These are phyloP conservation scores for Dasypogon diadema DNA, from an alignment of 2,888 invertebrate genomes.

Conservation along the genomic window DNA sequence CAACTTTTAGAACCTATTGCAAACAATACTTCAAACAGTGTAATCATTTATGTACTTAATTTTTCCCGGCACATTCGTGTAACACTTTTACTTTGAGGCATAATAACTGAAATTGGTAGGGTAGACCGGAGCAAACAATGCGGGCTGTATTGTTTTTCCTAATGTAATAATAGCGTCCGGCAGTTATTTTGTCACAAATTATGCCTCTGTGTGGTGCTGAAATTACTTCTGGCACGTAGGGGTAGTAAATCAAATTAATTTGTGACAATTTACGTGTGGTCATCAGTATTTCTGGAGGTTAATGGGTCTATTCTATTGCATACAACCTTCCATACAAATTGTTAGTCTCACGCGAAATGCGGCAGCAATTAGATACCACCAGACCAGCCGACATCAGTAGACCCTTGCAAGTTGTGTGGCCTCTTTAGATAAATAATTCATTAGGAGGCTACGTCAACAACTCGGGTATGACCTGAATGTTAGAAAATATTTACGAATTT, in stretches of 20 bases:
- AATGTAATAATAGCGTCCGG: constrained; percentile 11
- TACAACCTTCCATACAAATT: neutral
- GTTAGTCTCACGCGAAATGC: constrained; percentile 24
- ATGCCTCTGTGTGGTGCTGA: neutral
- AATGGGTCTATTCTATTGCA: constrained; percentile 45
- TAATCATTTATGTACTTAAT: no score
- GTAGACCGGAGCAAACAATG: no score
- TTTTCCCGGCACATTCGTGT: no score
- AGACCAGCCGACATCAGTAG: neutral
- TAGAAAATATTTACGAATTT: neutral
- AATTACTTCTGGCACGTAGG: constrained; percentile 47
- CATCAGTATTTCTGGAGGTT: constrained; percentile 16
- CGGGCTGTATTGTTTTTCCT: constrained; percentile 3
- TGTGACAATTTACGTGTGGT: constrained; percentile 52
- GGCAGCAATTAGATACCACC: constrained; percentile 3
- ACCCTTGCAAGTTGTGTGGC: neutral
- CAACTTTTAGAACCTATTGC: no score
- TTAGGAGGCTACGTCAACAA: neutral
- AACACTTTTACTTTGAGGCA: no score
- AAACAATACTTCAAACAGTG: no score
- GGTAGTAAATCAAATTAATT: constrained; percentile 54
- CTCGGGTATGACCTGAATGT: neutral
- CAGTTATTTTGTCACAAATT: neutral
- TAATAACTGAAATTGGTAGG: no score
- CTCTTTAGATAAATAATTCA: neutral